Conservation (phyloP, 2,888 invertebrate genomes). For the Harpagoxenus sublaevis region DNA sequence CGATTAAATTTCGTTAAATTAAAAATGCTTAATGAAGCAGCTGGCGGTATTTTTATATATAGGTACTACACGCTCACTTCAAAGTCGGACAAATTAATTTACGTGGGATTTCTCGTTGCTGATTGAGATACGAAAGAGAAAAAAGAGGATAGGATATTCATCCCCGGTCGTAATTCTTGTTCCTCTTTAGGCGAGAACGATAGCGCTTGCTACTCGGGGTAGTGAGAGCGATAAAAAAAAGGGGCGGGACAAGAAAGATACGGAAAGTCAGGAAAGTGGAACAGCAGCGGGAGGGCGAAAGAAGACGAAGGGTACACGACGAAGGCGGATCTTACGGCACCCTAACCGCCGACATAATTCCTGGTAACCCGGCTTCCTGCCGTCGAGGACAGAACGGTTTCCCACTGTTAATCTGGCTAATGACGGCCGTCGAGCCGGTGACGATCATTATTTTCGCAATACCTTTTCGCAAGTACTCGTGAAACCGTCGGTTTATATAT, state of each 20-base stretch:
- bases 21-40: neutral
- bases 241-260: constrained; percentile 53
- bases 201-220: constrained; percentile 43
- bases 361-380: constrained; percentile 76
- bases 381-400: constrained; percentile 74
- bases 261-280: constrained; percentile 51
- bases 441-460: constrained; percentile 47
- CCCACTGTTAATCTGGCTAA: constrained; percentile 64
- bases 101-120: no score
- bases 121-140: constrained; percentile 6
- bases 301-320: constrained; percentile 80
- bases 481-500: constrained; percentile 30
- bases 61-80: no score
- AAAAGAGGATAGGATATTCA: constrained; percentile 52
- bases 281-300: constrained; percentile 62
- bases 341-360: constrained; percentile 82
- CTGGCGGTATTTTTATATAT: neutral
- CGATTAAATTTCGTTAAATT: neutral
- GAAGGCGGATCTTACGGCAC: constrained; percentile 82
- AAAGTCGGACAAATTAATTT: constrained; percentile 27
- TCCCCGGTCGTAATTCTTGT: constrained; percentile 20
- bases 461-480: constrained; percentile 25
- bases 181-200: constrained; percentile 34
- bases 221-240: constrained; percentile 50
- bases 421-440: constrained; percentile 27